These are phyloP conservation scores for Gymnocheta viridis DNA, from an alignment of 2,888 invertebrate species.

Conservation along the genomic window DNA sequence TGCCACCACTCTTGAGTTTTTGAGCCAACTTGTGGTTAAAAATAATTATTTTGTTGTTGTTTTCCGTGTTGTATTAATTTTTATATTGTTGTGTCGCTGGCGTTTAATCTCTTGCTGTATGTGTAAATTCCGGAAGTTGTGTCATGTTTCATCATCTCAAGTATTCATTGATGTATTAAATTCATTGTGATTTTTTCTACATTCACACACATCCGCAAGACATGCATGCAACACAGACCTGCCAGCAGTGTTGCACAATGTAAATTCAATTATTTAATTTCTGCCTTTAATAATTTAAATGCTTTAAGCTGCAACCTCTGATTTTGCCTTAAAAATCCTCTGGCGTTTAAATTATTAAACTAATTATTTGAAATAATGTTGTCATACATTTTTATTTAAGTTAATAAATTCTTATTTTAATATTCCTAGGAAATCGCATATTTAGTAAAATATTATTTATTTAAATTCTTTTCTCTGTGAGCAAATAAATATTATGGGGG, in stretches of 20 bases:
- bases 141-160: conserved; percentile 52
- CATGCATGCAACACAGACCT: conserved; percentile 3
- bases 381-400: too few species aligned
- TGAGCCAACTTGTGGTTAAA: background rate
- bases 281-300: conserved; percentile 6
- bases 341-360: conserved; percentile 23
- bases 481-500: too few species aligned
- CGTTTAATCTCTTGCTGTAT: conserved; percentile 26
- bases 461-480: too few species aligned
- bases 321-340: background rate
- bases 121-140: conserved; percentile 39
- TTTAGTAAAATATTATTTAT: too few species aligned
- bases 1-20: background rate
- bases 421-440: too few species aligned
- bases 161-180: conserved; percentile 39
- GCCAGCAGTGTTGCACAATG: background rate
- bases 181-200: conserved; percentile 40
- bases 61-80: background rate
- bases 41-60: background rate
- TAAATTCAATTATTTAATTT: conserved; percentile 4
- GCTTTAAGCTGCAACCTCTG: background rate
- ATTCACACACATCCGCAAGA: background rate
- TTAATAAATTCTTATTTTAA: too few species aligned
- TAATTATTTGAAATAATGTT: conserved; percentile 11
- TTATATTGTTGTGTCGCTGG: background rate